Conservation (phyloP, 1,140 invertebrate species). For the honey bee (Apis mellifera) region Amel_HAv3.1 CM009945.2:4555501-4556000, state of each 20-base stretch:
- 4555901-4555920: background rate
- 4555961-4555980: conserved; percentile 37
- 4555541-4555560: conserved; percentile 79
- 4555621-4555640: background rate
- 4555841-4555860: no score
- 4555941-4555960: background rate
- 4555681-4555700: background rate
- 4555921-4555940: background rate
- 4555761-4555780: background rate
- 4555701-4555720: background rate
- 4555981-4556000: conserved; percentile 33
- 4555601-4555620: background rate
- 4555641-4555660: background rate
- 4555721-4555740: no score
- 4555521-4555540: conserved; percentile 85
- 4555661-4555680: background rate
- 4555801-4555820: background rate
- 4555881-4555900: no score
- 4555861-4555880: no score
- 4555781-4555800: background rate
- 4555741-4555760: background rate
- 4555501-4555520: conserved; percentile 88
- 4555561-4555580: conserved; percentile 58
- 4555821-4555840: background rate
- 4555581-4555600: background rate